Conservation (phyloP, 1,140 invertebrate species). For the Ceratina japonica region DNA sequence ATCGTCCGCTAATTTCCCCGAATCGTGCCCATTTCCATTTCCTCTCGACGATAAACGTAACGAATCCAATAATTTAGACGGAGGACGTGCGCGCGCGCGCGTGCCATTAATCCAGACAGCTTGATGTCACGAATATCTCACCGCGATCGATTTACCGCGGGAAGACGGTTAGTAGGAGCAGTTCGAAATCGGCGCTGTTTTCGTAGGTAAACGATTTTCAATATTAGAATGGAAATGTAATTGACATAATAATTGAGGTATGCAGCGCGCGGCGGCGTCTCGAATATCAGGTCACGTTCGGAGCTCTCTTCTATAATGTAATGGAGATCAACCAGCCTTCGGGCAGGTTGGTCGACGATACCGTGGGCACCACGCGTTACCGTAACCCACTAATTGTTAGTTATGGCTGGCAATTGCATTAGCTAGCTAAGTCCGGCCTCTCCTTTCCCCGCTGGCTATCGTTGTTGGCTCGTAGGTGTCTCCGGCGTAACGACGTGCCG, state of each 20-base stretch:
- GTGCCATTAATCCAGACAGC: not conserved
- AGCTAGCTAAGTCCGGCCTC: constrained; percentile 58
- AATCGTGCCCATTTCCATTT: not conserved
- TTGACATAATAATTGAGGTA: too few species aligned
- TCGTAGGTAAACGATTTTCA: too few species aligned
- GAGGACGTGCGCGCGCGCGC: not conserved
- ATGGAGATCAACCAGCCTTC: constrained; percentile 9
- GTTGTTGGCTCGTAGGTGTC: constrained; percentile 34
- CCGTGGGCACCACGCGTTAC: constrained; percentile 47
- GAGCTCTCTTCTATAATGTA: too few species aligned
- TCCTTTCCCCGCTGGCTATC: constrained; percentile 15
- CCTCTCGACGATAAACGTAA: constrained; percentile 16
- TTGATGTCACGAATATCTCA: not conserved
- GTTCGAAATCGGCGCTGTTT: too few species aligned
- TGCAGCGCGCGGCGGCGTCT: too few species aligned
- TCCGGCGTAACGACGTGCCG: constrained; percentile 39
- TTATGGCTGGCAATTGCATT: constrained; percentile 64
- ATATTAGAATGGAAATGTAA: too few species aligned
- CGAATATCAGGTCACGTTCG: too few species aligned
- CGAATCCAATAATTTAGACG: constrained; percentile 8
- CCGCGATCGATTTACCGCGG: too few species aligned
- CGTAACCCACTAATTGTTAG: constrained; percentile 67
- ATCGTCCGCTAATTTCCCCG: not conserved
- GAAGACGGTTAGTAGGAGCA: not conserved
- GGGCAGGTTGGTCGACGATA: constrained; percentile 6